Base-by-base conservation (phyloP, 2,888 invertebrate species). In the Lagria hirta region DNA sequence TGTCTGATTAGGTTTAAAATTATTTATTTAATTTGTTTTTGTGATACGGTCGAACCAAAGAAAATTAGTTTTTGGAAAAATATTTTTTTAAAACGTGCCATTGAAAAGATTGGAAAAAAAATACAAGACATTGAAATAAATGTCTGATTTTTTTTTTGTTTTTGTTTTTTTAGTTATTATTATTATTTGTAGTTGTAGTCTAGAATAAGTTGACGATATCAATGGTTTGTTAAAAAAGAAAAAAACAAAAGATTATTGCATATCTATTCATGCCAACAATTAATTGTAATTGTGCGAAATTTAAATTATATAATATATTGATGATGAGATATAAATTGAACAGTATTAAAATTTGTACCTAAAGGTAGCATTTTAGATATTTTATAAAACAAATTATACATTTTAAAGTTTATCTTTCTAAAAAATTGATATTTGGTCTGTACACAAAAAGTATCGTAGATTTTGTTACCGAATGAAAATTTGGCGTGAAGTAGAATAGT, bases 271-370 rank as follows among this genome's bases (percentile, higher is more conserved):
- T 66, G 68, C 66, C 68, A 68, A 68, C 62, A 62, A 57, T 57
- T 60, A 62, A 24, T 55, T 58, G 56, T 56, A 58, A 59, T 57
- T 59, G 57, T 63, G 53, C 49, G 51, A 53, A 55, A 47, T 48
- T 49, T 40, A 48, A 48, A 38, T 48, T 36, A 49, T 43, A 41
- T 48, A 26, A 55, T 55, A 61, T 59, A 66, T 64, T 65, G 62
- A 61, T 61, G 57, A 58, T 62, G 55, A 62, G 42, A 42, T 41
- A 61, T 18, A 62, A 61, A 65, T 60, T 63, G 55, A 66, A 62
- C 71, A 71, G 71, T 71, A 71, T 71, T 71, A 71, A 69, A 66
- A 71, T 69, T 70, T 68, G 70, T 70, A 70, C 70, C 70, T 70
- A 69, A 70, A 66, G 67, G 69, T 70, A 69, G 70, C 64, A 65